phyloP scores from a whole-genome alignment of 2,797 vertebrate species.

The Melopsittacus undulatus region DNA sequence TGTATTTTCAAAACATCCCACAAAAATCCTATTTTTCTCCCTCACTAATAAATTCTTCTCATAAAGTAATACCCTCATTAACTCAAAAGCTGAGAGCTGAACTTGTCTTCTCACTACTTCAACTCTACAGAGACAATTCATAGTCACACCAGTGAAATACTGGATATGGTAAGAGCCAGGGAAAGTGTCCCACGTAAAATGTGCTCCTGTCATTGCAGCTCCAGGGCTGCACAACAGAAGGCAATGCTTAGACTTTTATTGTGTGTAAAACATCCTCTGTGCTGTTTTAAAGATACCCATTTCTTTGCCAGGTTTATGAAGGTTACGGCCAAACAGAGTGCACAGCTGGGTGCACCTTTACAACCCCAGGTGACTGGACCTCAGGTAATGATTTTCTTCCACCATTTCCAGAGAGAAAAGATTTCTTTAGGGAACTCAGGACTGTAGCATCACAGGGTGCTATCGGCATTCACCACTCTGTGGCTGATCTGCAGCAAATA shows the following conservation, averaged over 20 bases:
- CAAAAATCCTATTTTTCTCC: neutral
- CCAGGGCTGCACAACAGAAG: neutral
- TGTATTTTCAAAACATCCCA: neutral
- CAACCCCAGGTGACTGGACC: constrained; percentile 98
- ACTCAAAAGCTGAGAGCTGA: neutral
- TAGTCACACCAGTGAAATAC: neutral
- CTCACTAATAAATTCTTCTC: neutral
- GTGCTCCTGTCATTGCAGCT: neutral
- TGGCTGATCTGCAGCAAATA: neutral
- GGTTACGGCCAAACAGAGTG: constrained; percentile 98
- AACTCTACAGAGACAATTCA: neutral
- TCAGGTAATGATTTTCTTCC: constrained; percentile 81
- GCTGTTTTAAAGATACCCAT: neutral
- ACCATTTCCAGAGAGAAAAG: neutral
- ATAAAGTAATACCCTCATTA: neutral
- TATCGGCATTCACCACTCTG: accelerated
- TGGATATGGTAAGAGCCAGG: neutral
- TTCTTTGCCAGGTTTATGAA: constrained; percentile 87
- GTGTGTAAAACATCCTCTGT: neutral
- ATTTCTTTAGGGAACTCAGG: neutral
- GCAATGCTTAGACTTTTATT: neutral
- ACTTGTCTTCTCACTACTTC: neutral
- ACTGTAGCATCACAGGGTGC: neutral
- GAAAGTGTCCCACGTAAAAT: accelerated
- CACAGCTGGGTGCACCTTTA: constrained; percentile 96